A percentile compares a stretch with the other conserved stretches of the same genome.
Evolutionary conservation across 2,113 vertebrate genomes (phyloP).

Genomic region (Blennius ocellaris): DNA sequence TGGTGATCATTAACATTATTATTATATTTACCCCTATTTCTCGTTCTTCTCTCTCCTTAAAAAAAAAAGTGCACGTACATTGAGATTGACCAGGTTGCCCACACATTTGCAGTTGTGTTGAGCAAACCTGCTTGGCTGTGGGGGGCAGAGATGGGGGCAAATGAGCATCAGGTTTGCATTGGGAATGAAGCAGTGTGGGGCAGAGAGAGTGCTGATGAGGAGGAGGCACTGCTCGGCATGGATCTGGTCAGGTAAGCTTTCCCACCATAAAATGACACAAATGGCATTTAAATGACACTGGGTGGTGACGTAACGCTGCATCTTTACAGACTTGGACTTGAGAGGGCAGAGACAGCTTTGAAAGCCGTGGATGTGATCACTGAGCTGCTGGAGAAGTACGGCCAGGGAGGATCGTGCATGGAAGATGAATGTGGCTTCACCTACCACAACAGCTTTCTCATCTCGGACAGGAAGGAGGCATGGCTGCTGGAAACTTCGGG

Average conservation of each 20-base stretch:
- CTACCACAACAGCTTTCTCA: constrained; percentile 97
- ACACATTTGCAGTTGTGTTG: constrained; percentile 90
- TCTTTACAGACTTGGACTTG: constrained; percentile 90
- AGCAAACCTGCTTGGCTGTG: constrained; percentile 97
- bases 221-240: constrained; percentile 95
- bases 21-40: neutral
- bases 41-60: constrained; percentile 9
- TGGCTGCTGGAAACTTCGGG: constrained; percentile 96
- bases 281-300: neutral
- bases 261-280: neutral
- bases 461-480: constrained; percentile 92
- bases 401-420: constrained; percentile 94
- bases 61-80: constrained; percentile 95
- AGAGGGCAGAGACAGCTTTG: constrained; percentile 93
- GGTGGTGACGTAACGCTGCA: neutral
- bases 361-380: constrained; percentile 89
- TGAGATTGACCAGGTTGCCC: constrained; percentile 86
- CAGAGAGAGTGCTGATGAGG: constrained; percentile 81
- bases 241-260: constrained; percentile 90
- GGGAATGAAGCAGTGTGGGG: constrained; percentile 98
- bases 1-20: constrained; percentile 16
- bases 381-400: constrained; percentile 90
- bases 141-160: constrained; percentile 98
- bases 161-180: constrained; percentile 95
- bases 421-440: constrained; percentile 88